Evolutionary conservation across 2,797 vertebrate species (phyloP).

Genomic region (Babyrousa celebensis): DNA sequence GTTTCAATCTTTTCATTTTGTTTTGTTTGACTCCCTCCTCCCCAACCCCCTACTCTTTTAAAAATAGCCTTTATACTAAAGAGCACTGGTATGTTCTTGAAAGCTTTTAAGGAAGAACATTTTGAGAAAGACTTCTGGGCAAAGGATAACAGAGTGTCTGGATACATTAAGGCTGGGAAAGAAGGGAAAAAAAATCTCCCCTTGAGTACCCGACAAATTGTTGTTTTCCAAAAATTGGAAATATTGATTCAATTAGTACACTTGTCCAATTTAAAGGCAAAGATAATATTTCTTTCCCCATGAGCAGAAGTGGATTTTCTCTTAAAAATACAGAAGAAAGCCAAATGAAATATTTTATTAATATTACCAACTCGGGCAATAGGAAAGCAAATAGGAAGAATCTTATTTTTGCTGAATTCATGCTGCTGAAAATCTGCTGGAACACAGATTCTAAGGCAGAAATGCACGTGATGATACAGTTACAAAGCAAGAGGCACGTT

Average conservation of each 20-base stretch:
- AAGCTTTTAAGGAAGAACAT: slow-evolving; percentile 71
- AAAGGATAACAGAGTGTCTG: slow-evolving; percentile 57
- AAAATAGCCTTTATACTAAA: slow-evolving; percentile 69
- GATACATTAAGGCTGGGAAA: slow-evolving; percentile 21
- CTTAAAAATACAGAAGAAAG: slow-evolving; percentile 57
- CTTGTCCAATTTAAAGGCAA: slow-evolving; percentile 42
- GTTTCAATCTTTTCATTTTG: slow-evolving; percentile 62
- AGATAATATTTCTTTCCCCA: not conserved
- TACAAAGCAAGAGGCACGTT: not conserved
- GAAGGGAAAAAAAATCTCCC: not conserved
- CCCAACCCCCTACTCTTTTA: not conserved
- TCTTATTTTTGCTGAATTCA: not conserved
- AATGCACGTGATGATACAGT: not conserved
- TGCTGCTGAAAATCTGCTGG: not conserved
- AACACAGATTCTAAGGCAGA: not conserved
- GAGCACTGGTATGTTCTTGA: slow-evolving; percentile 57
- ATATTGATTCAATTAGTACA: slow-evolving; percentile 11
- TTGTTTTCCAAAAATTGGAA: slow-evolving; percentile 58
- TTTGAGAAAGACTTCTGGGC: slow-evolving; percentile 67
- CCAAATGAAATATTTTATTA: slow-evolving; percentile 57
- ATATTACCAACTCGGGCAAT: not conserved
- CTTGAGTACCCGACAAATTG: slow-evolving; percentile 22
- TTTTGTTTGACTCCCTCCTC: slow-evolving; percentile 50
- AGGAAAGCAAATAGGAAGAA: slow-evolving; percentile 20
- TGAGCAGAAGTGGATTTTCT: slow-evolving; percentile 23